Conservation (phyloP, 1,140 invertebrate species). For the Coenobita brevimanus region DNA sequence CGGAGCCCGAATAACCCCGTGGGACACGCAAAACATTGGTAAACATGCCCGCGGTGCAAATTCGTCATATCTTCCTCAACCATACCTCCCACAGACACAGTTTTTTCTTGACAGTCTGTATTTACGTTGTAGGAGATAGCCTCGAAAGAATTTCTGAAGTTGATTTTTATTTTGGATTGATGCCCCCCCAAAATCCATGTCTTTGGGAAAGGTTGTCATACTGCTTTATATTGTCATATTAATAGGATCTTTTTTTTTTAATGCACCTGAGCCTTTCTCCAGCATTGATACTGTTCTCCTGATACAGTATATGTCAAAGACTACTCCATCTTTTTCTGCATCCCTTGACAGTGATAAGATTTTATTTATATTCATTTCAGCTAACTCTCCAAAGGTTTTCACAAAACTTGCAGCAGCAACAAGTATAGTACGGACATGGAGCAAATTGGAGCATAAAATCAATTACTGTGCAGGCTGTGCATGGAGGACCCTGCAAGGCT, state of each 20-base stretch:
- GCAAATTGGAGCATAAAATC: conserved; percentile 22
- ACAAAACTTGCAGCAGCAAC: conserved; percentile 24
- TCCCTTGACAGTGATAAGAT: conserved; percentile 3
- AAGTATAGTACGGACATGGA: conserved; percentile 16
- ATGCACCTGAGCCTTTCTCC: conserved; percentile 23
- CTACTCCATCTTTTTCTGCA: background rate
- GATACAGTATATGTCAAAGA: conserved; percentile 15
- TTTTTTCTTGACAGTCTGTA: background rate
- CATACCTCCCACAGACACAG: conserved; percentile 1
- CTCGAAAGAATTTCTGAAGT: conserved; percentile 3
- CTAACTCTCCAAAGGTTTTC: conserved; percentile 34
- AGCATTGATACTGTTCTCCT: conserved; percentile 16
- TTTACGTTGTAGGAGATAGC: conserved; percentile 9
- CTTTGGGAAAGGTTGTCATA: conserved; percentile 17
- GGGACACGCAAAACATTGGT: too few relatives aligned
- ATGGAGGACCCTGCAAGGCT: too few relatives aligned
- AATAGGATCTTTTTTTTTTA: conserved; percentile 5
- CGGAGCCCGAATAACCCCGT: too few relatives aligned
- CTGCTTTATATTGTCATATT: conserved; percentile 23
- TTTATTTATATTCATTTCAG: conserved; percentile 11
- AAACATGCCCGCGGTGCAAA: too few relatives aligned
- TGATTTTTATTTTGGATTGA: conserved; percentile 36
- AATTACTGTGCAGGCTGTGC: conserved; percentile 4
- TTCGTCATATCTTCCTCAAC: conserved; percentile 18
- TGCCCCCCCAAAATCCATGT: background rate